Evolutionary conservation across 2,888 invertebrate genomes (phyloP), one percentile per base, ranked within the genome.

Genomic region (Epinotia ramella): DNA sequence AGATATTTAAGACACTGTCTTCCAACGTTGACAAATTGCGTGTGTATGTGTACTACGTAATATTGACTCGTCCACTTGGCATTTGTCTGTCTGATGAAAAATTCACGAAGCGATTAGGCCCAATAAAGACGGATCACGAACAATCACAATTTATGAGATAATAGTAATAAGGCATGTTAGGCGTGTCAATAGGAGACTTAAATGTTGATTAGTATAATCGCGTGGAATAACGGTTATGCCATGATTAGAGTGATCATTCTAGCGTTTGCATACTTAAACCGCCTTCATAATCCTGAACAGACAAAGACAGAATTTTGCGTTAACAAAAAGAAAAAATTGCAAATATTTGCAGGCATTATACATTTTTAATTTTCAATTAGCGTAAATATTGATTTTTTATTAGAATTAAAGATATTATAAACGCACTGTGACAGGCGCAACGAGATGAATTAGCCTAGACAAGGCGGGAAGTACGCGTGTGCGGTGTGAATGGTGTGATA

Each of bases 11-110:
- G n/a, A 16, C 49, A 49, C 49, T 49, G n/a, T 16, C 49, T 49
- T n/a, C 7, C 33, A 6, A 33, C 44, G 44, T 44, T 53, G 53
- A 53, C 53, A 7, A 53, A 53, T 53, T 53, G n/a, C 53, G 13
- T n/a, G 53, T 40, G 20, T n/a, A n/a, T 40, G 20, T 20, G 33
- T 7, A 33, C 33, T 7, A 7, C 40, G 13, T 53, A 6, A 53
- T 53, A n/a, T 53, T 53, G 53, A 53, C n/a, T 53, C n/a, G 53
- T 53, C 53, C 40, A 40, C 40, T 40, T 53, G 53, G n/a, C 53
- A 7, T 2, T n/a, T 1, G 53, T 53, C n/a, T n/a, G n/a, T n/a
- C n/a, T n/a, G n/a, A n/a, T n/a, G n/a, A n/a, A 16, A 53, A 53
- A 2, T 53, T 7, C 53, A 53, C n/a, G 40, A 1, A 53, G 53